Base-by-base conservation (phyloP, 2,888 invertebrate species). In the Spodoptera littoralis region DNA sequence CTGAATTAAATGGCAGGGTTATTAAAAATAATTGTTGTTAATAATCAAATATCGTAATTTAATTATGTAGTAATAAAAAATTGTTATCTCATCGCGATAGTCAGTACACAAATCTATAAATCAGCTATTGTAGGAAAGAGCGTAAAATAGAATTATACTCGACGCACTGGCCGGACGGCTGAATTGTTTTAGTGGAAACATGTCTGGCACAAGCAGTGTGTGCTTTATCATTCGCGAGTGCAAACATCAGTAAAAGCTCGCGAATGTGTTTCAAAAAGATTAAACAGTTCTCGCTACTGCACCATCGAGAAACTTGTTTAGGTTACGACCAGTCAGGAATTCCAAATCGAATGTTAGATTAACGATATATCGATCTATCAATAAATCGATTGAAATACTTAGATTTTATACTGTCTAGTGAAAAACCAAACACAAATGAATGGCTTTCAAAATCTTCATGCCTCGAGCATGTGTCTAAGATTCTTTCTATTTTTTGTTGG, bases 201-300 rank as follows among this genome's bases (percentile, higher is more conserved):
- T 79, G 81, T 84, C 84, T 84, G 83, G 83, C 78, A 76, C 78
- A 78, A 83, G 81, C 85, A 79, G 84, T 71, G 77, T 90, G 91
- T 84, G 84, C 85, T 90, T 81, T 90, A 91, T 91, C 91, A 90
- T 88, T 91, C 84, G 84, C 84, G 74, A 87, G 86, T 88, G 87
- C 85, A 88, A 89, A 90, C 85, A 87, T 81, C 82, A 85, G 84
- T 84, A 87, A 88, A 88, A 88, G 83, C 84, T 81, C 59, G 76
- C 79, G 70, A 84, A 83, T 82, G 79, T 75, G 76, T 81, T 81
- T 76, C 73, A 75, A 80, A 82, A 85, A 87, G 81, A 86, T 88
- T 86, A 85, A 89, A 88, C 85, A 87, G 80, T 83, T 82, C 73
- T 73, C 69, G 63, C 62, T 73, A 76, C 77, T 84, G 84, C 80